phyloP scores from a whole-genome alignment of 2,797 vertebrate genomes.

The Sparidentex hasta region DNA sequence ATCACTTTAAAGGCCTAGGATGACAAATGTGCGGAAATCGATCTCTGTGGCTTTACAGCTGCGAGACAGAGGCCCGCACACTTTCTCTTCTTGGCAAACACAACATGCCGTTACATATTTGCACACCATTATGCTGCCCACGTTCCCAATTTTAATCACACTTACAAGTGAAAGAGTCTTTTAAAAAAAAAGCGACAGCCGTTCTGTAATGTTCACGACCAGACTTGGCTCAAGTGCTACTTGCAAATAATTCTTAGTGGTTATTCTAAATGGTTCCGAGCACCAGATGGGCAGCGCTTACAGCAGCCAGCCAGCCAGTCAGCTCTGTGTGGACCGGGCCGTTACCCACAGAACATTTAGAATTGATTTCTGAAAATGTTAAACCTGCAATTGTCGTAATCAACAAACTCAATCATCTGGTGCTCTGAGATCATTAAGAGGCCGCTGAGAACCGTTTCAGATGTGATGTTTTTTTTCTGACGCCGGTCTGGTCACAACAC shows the following conservation, averaged over 20 bases:
- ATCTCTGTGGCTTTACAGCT: not conserved
- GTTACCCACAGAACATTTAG: not conserved
- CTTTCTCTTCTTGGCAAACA: not conserved
- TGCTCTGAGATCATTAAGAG: not conserved
- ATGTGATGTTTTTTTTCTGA: slow-evolving; percentile 11
- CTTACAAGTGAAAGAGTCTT: slow-evolving; percentile 34
- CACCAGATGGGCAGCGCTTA: slow-evolving; percentile 32
- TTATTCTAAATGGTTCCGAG: slow-evolving; percentile 30
- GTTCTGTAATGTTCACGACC: slow-evolving; percentile 32
- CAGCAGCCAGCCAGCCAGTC: slow-evolving; percentile 24
- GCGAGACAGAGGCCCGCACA: slow-evolving; percentile 17
- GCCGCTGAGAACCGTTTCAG: not conserved
- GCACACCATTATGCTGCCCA: slow-evolving; percentile 18
- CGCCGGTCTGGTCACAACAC: slow-evolving; percentile 30
- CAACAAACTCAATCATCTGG: not conserved
- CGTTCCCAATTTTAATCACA: slow-evolving; percentile 24
- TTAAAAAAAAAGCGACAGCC: slow-evolving; percentile 48
- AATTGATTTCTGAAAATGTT: not conserved
- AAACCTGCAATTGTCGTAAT: slow-evolving; percentile 22
- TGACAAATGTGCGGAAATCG: slow-evolving; percentile 2
- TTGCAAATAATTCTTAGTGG: slow-evolving; percentile 25
- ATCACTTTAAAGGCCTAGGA: slow-evolving; percentile 25
- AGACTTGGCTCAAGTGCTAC: slow-evolving; percentile 35
- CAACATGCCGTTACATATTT: slow-evolving; percentile 30
- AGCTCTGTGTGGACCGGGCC: slow-evolving; percentile 4